Evolutionary conservation across 2,888 invertebrate genomes (phyloP).

Genomic region (Thera britannica): DNA sequence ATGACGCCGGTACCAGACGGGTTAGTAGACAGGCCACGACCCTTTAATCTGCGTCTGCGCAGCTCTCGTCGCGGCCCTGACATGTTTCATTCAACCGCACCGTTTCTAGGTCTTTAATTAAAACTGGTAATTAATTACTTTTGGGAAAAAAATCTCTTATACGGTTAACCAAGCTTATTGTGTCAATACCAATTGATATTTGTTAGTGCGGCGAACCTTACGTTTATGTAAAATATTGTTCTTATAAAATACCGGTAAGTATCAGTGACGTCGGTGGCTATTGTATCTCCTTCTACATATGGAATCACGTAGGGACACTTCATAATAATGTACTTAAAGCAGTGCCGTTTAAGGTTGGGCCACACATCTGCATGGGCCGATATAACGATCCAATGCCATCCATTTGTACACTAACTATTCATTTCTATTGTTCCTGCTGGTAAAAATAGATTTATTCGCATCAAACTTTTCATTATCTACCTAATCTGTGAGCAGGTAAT

Average conservation of each 20-base stretch:
- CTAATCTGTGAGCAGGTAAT: conserved; percentile 8
- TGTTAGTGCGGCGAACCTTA: conserved; percentile 14
- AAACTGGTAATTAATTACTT: background rate
- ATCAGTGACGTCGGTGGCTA: conserved; percentile 47
- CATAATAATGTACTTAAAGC: conserved; percentile 41
- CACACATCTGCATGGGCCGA: conserved; percentile 38
- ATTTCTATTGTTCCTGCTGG: conserved; percentile 37
- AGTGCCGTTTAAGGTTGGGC: conserved; percentile 31
- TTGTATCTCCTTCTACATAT: conserved; percentile 43
- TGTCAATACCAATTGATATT: conserved; percentile 1
- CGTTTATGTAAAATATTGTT: conserved; percentile 24
- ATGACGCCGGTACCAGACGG: conserved; percentile 48
- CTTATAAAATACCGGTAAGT: conserved; percentile 40
- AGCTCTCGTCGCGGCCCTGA: conserved; percentile 55
- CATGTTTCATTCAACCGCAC: conserved; percentile 46
- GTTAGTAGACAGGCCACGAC: conserved; percentile 64
- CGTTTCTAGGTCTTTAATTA: background rate
- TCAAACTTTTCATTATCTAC: conserved; percentile 13
- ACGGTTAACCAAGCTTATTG: too few species aligned
- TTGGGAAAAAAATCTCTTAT: too few species aligned
- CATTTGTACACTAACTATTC: conserved; percentile 38
- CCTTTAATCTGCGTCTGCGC: conserved; percentile 56
- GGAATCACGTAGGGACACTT: conserved; percentile 34
- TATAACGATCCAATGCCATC: conserved; percentile 28
- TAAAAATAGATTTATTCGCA: conserved; percentile 37